Base-by-base conservation (phyloP, 2,797 vertebrate genomes). In the Dicrostonyx torquatus region DNA sequence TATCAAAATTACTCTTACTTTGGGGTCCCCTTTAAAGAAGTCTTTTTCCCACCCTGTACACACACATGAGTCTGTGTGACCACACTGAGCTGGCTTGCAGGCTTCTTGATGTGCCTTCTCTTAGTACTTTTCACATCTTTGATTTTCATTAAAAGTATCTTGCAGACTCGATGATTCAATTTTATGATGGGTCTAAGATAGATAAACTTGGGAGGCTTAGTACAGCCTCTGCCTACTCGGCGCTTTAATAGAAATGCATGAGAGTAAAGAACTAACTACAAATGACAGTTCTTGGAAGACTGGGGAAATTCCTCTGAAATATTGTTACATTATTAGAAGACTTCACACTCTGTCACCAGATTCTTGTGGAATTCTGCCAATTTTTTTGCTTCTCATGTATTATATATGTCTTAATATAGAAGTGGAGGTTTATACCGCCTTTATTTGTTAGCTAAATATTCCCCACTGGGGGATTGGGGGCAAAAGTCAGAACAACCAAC, bases 121-220 rank as follows among this genome's bases (percentile, higher is more conserved):
- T 90, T 60, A 60, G 29, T 92, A 55, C 40, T 75, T 92, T 80
- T 62, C 24, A 87, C 26, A 73, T 76, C 26, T 79, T 13, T 91
- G 82, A 11, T 93, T 97, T 96, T 83, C 58, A 50, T 45, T n/a
- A 26, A 73, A 90, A 89, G 53, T 73, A 11, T 82, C 75, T 78
- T 92, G 66, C 64, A 92, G 93, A 64, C 22, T 18, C 12, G 87
- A 0, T 77, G 29, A 40, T 24, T 83, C 40, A 45, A 66, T 96
- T 80, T 48, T 75, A 87, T 79, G 73, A 93, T 29, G 72, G 68
- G 66, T 72, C 66, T 79, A 86, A 88, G 68, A 90, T 17, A 13
- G 10, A 85, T 55, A 88, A 64, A 34, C 53, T 29, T 48, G n/a
- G 66, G 53, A 73, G 85, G 4, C 58, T 92, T 97, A 82, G 20